Conservation (phyloP, 1,140 invertebrate species). For the Pararge aegeria region DNA sequence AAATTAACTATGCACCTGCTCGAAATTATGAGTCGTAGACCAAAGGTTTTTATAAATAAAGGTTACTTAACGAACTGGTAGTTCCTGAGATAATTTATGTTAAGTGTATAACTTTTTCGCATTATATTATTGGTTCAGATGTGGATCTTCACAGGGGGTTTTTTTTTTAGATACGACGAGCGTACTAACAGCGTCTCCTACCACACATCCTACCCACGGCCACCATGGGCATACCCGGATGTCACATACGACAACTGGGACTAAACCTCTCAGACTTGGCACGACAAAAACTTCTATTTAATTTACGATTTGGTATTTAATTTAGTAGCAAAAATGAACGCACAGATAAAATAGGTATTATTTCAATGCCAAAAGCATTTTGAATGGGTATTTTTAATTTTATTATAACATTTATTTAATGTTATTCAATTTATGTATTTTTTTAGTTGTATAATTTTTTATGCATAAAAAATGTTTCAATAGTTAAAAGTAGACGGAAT, state of each 20-base stretch:
- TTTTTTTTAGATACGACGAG: constrained; percentile 53
- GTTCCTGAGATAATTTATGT: no score
- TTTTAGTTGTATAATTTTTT: neutral
- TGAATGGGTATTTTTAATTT: neutral
- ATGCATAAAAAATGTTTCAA: neutral
- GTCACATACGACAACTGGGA: constrained; percentile 54
- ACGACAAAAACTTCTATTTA: neutral
- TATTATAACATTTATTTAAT: neutral
- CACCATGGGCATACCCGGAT: constrained; percentile 66
- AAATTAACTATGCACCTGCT: no score
- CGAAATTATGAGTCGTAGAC: no score
- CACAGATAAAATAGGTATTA: neutral
- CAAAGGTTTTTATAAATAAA: no score
- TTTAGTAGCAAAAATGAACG: neutral
- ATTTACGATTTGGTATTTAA: neutral
- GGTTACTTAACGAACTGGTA: no score
- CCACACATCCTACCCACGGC: constrained; percentile 50
- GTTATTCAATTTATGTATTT: neutral
- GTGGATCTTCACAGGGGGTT: no score
- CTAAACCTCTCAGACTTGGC: constrained; percentile 28
- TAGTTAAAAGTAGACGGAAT: no score
- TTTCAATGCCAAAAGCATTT: neutral
- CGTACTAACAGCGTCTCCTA: constrained; percentile 54
- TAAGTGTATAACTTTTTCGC: no score
- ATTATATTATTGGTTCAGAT: no score